Base-by-base conservation (phyloP, 2,113 vertebrate species). In the Indicator indicator region DNA sequence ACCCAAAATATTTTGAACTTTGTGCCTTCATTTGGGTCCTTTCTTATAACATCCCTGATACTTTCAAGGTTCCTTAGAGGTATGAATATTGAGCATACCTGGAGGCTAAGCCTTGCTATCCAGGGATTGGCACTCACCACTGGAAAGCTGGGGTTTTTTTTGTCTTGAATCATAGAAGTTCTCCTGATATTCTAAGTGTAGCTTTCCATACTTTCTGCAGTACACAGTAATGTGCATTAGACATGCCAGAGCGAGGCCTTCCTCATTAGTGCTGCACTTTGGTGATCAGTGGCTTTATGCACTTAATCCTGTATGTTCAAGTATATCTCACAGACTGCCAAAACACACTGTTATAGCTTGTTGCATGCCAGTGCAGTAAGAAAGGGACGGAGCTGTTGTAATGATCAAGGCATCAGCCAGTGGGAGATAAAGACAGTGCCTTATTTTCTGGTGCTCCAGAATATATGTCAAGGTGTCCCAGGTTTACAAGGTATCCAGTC, bases 381-480 rank as follows among this genome's bases (percentile, higher is more conserved):
- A 59, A 26, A 54, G 72, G 90, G 46, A 46, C 36, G 52, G 90
- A 71, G 85, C 56, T 74, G 60, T 64, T 56, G 68, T 46, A 59
- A 62, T 9, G 38, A 80, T 80, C 78, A 80, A 8, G 78, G 55
- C 68, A 71, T 74, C 93, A 89, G 81, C 50, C 83, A 59, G 28
- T 64, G 89, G 63, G 71, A 87, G 71, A 84, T 91, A 78, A 96
- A 84, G 67, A 28, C 52, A 24, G 78, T 20, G 13, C 60, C 6
- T 95, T 76, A 56, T 91, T 68, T 93, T 83, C 82, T 64, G 38
- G 28, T 83, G 71, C 75, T 91, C 64, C 38, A 52, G 60, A 82
- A 68, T 74, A 23, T 44, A 12, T 38, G 68, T 85, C 74, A 59
- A 30, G 52, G 84, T 89, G 75, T 65, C 63, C 36, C 13, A 67